Evolutionary conservation across 2,113 vertebrate species (phyloP).

Genomic region (Mustelus asterias): DNA sequence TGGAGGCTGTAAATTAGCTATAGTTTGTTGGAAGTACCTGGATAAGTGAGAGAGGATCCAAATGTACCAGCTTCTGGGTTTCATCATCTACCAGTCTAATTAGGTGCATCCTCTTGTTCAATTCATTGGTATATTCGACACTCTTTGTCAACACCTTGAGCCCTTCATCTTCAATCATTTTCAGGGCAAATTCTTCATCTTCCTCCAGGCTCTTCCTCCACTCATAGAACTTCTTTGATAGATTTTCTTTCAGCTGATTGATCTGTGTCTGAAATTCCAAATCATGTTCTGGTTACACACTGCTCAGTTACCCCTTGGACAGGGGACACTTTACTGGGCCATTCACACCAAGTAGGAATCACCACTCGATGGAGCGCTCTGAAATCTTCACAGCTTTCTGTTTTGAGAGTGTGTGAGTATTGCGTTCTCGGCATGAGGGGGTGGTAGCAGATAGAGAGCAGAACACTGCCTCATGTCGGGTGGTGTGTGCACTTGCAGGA

Average conservation of each 20-base stretch:
- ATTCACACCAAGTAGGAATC: not conserved
- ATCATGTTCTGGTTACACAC: not conserved
- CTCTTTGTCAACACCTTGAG: not conserved
- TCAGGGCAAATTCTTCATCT: not conserved
- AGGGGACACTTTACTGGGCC: not conserved
- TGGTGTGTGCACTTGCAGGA: not conserved
- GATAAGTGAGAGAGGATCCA: not conserved
- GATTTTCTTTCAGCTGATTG: constrained; percentile 12
- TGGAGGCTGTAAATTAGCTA: not conserved
- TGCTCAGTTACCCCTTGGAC: not conserved
- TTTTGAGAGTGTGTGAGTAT: not conserved
- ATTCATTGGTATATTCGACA: not conserved
- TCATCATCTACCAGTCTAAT: not conserved
- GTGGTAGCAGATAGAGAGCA: not conserved
- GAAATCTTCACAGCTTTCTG: not conserved
- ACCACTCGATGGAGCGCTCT: not conserved
- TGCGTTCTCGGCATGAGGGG: not conserved
- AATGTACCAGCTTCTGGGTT: not conserved
- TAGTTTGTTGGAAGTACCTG: not conserved
- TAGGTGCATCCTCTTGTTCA: not conserved
- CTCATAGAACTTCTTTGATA: not conserved
- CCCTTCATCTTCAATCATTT: not conserved
- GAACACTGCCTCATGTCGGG: not conserved
- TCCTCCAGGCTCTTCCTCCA: constrained; percentile 26
- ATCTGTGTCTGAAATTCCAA: constrained; percentile 13